A percentile compares a stretch with the other conserved stretches of the same genome.
phyloP scores from a whole-genome alignment of 2,888 invertebrate genomes.

The Pelosia muscerda region DNA sequence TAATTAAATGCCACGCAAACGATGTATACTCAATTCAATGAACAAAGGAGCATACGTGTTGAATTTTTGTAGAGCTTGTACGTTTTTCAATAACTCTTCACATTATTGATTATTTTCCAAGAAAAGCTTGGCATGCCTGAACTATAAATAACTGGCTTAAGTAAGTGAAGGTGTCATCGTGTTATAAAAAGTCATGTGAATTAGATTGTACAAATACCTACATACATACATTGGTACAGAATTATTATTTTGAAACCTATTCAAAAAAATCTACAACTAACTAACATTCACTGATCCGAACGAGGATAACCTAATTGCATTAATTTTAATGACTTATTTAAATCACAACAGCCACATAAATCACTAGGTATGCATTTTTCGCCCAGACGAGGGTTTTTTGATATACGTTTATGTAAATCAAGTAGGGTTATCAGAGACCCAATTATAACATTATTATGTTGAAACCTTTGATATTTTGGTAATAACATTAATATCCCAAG shows the following conservation, averaged over 20 bases:
- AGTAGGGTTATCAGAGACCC: conserved; percentile 47
- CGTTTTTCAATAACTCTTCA: conserved; percentile 73
- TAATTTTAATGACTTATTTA: conserved; percentile 43
- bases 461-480: conserved; percentile 71
- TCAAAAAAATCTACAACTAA: conserved; percentile 20
- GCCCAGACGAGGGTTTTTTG: conserved; percentile 19
- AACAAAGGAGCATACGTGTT: conserved; percentile 64
- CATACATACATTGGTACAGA: neutral
- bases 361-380: conserved; percentile 41
- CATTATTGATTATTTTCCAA: conserved; percentile 76
- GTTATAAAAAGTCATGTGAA: conserved; percentile 40
- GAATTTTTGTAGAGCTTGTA: conserved; percentile 62
- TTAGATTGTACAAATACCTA: neutral
- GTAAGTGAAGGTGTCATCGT: conserved; percentile 47
- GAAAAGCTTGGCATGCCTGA: conserved; percentile 67
- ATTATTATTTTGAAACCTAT: neutral
- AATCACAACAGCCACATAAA: conserved; percentile 29
- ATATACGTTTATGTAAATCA: conserved; percentile 47
- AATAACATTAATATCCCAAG: conserved; percentile 70
- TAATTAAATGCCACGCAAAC: conserved; percentile 51
- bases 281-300: conserved; percentile 48
- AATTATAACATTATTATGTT: conserved; percentile 55
- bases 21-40: conserved; percentile 52
- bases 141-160: conserved; percentile 38
- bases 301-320: conserved; percentile 38